Evolutionary conservation across 2,888 invertebrate species (phyloP).

Genomic region (Heliconius erato): DNA sequence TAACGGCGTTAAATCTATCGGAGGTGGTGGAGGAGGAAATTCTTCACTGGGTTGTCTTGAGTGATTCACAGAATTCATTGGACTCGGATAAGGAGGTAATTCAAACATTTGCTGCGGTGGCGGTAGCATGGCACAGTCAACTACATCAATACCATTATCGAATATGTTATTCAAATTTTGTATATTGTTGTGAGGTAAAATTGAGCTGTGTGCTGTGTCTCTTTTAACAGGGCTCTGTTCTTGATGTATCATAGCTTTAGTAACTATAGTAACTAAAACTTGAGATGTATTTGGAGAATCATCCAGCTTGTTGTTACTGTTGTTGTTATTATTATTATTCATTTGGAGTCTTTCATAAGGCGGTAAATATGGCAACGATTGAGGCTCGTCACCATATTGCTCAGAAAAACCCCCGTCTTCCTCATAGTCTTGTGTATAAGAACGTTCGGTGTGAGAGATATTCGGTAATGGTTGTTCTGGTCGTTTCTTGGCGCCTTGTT

Average conservation of each 20-base stretch:
- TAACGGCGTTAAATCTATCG: slow-evolving; percentile 88
- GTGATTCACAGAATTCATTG: slow-evolving; percentile 91
- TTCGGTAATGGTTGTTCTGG: slow-evolving; percentile 77
- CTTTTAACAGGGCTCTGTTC: slow-evolving; percentile 90
- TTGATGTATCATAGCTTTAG: slow-evolving; percentile 94
- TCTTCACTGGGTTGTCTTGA: slow-evolving; percentile 95
- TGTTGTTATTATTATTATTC: slow-evolving; percentile 64
- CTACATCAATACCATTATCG: slow-evolving; percentile 87
- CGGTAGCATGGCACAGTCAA: slow-evolving; percentile 85
- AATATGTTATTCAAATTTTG: slow-evolving; percentile 77
- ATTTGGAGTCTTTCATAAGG: slow-evolving; percentile 73
- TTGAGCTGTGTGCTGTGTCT: slow-evolving; percentile 66
- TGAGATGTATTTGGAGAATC: slow-evolving; percentile 71
- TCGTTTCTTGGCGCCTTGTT: slow-evolving; percentile 75
- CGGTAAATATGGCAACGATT: slow-evolving; percentile 87
- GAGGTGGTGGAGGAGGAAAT: slow-evolving; percentile 95
- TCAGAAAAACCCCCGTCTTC: slow-evolving; percentile 83
- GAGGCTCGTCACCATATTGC: slow-evolving; percentile 85
- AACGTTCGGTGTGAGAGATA: slow-evolving; percentile 58
- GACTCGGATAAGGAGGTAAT: slow-evolving; percentile 93
- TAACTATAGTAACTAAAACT: slow-evolving; percentile 90
- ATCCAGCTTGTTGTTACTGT: slow-evolving; percentile 66
- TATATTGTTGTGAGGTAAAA: slow-evolving; percentile 68
- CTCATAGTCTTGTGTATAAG: slow-evolving; percentile 69
- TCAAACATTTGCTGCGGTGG: slow-evolving; percentile 84